phyloP scores from a whole-genome alignment of 2,797 vertebrate species.

The Saguinus oedipus region DNA sequence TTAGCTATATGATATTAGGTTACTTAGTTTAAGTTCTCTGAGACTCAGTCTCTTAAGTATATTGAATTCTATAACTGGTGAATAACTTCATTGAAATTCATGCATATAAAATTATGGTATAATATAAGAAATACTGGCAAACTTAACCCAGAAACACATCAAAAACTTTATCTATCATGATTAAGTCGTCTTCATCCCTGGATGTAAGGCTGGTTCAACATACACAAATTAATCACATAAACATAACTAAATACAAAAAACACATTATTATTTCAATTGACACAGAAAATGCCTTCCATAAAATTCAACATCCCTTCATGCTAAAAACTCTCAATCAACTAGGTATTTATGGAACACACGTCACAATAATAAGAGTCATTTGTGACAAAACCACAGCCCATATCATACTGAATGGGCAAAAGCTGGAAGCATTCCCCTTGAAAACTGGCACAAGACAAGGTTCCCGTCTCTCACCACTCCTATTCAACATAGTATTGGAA shows the following conservation, averaged over 20 bases:
- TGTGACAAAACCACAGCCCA: background rate
- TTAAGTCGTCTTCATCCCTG: background rate
- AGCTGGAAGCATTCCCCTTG: background rate
- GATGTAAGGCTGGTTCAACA: background rate
- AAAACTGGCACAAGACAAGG: background rate
- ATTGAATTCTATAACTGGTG: background rate
- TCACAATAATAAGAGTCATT: background rate
- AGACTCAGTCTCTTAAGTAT: background rate
- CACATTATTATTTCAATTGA: background rate
- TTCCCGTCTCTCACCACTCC: background rate
- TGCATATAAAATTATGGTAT: background rate
- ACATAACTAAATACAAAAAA: background rate
- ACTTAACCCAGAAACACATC: background rate
- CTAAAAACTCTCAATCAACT: background rate
- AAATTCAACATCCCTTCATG: background rate
- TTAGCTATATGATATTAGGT: background rate
- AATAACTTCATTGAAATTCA: background rate
- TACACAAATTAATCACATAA: background rate
- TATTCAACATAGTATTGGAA: background rate
- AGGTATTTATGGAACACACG: background rate
- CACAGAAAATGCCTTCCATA: background rate
- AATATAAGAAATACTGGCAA: background rate
- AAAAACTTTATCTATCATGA: background rate
- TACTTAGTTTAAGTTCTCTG: background rate
- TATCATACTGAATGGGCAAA: background rate